phyloP scores from a whole-genome alignment of 2,113 vertebrate species.

The Dromas ardeola region DNA sequence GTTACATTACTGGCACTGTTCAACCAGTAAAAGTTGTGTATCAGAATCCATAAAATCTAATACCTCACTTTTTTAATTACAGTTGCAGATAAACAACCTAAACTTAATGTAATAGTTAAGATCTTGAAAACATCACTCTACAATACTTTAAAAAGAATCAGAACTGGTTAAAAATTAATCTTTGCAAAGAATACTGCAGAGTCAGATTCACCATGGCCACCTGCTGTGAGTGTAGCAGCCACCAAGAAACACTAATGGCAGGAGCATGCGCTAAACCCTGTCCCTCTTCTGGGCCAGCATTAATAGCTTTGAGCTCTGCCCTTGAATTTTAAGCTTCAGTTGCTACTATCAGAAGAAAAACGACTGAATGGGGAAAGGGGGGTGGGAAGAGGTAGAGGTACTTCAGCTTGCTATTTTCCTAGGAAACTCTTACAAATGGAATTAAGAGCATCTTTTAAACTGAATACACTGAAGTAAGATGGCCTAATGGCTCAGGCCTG shows the following conservation, averaged over 20 bases:
- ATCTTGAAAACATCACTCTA: neutral
- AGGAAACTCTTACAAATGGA: neutral
- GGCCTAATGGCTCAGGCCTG: neutral
- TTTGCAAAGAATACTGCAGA: neutral
- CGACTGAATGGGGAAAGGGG: neutral
- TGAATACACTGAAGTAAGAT: neutral
- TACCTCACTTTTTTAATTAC: neutral
- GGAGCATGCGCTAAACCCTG: neutral
- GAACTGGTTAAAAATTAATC: neutral
- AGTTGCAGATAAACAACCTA: neutral
- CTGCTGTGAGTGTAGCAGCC: neutral
- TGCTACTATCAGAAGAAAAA: neutral
- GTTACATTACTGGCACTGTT: neutral
- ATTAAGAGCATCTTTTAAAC: neutral
- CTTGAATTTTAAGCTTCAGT: neutral
- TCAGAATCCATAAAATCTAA: conserved; percentile 1
- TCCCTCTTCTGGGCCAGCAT: neutral
- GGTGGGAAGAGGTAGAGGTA: neutral
- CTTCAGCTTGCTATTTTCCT: neutral
- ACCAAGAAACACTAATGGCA: neutral
- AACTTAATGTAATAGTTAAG: neutral
- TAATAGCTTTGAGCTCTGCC: neutral
- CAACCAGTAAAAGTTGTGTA: neutral
- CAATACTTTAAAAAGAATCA: neutral
- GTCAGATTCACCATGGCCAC: neutral